Evolutionary conservation across 2,888 invertebrate species (phyloP).

Genomic region (Drosophila fungiperda): DNA sequence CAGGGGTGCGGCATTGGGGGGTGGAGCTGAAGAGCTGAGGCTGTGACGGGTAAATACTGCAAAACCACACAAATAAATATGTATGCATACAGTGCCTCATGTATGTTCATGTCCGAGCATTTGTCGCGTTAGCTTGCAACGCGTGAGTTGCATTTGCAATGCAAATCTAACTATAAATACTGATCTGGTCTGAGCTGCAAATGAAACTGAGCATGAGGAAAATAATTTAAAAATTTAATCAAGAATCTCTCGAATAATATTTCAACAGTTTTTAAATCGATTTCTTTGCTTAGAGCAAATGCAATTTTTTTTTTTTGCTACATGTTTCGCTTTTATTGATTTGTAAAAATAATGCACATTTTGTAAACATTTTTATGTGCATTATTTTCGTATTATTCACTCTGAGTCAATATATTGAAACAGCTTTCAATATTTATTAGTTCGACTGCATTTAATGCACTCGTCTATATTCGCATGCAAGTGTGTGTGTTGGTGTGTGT

Average conservation of each 20-base stretch:
- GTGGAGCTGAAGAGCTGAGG: neutral
- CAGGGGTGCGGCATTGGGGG: too few relatives aligned
- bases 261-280: neutral
- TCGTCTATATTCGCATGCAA: constrained; percentile 14
- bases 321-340: constrained; percentile 15
- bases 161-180: neutral
- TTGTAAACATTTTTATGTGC: constrained; percentile 6
- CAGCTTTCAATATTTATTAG: constrained; percentile 70
- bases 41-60: constrained; percentile 37
- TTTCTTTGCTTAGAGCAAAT: neutral
- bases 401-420: constrained; percentile 36
- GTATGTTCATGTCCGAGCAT: neutral
- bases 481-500: neutral
- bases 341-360: constrained; percentile 16
- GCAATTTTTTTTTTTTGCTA: neutral
- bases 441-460: constrained; percentile 60
- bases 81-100: neutral
- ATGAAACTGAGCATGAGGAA: neutral
- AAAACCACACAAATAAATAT: constrained; percentile 22
- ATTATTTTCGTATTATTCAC: constrained; percentile 30
- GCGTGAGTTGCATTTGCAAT: neutral
- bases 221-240: neutral
- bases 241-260: neutral
- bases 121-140: constrained; percentile 6
- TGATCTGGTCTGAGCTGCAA: neutral